Evolutionary conservation across 2,797 vertebrate species (phyloP).

Genomic region (Phoebastria nigripes): DNA sequence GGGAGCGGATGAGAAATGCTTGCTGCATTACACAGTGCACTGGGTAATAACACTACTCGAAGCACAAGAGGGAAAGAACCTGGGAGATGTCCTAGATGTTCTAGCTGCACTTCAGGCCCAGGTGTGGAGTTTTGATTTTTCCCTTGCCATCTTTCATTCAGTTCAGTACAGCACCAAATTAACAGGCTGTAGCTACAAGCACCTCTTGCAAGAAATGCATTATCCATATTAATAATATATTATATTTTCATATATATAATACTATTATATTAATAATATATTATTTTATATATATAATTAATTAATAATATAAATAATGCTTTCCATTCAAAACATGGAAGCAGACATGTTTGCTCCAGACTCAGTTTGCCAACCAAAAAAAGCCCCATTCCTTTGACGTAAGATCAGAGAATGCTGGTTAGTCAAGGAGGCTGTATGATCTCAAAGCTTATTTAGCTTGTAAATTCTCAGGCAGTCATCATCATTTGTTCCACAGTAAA

Average conservation of each 20-base stretch:
- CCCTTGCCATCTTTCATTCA: background rate
- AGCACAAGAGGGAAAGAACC: background rate
- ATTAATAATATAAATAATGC: background rate
- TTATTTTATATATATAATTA: background rate
- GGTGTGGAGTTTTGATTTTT: background rate
- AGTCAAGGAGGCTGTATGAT: background rate
- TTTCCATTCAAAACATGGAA: background rate
- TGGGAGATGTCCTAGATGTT: background rate
- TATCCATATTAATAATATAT: background rate
- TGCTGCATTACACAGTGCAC: background rate
- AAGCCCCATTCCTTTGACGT: background rate
- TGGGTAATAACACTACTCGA: background rate
- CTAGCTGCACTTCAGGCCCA: background rate
- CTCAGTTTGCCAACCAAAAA: background rate
- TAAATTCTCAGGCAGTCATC: slow-evolving; percentile 47
- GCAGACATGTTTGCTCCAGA: background rate
- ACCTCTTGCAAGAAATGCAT: background rate
- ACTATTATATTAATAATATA: too few species aligned
- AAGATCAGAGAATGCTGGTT: background rate
- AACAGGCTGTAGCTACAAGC: background rate
- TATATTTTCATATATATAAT: too few species aligned
- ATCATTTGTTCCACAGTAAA: slow-evolving; percentile 55
- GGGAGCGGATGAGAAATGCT: background rate
- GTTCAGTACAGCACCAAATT: background rate
- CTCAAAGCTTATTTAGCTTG: slow-evolving; percentile 31